Evolutionary conservation across 1,140 invertebrate species (phyloP), one percentile per base, ranked within the genome.

Genomic region (Drosophila eugracilis): DNA sequence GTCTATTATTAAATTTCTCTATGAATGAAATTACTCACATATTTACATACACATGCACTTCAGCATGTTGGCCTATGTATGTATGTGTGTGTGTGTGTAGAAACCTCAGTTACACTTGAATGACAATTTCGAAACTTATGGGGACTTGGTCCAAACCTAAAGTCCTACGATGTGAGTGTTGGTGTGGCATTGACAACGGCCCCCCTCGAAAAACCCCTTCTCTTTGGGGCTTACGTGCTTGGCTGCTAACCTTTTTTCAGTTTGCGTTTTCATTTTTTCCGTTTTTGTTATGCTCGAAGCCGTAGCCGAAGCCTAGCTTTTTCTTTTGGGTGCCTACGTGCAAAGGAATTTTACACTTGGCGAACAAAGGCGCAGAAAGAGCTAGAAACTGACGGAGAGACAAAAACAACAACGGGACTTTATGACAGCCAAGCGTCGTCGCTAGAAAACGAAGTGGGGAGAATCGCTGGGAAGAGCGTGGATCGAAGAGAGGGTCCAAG

Each of bases 341-440:
- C 80, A 77, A 85, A 85, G 80, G 80, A 85, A 85, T 85, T 81
- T 86, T 85, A 85, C 81, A 85, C 80, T 85, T 85, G 72, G 83
- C 77, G 65, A 78, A 78, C 76, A 79, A 79, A 75, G 73, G 71
- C 48, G 30, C 50, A 75, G 54, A 78, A 58, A 75, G 63, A 75
- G 74, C 34, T 60, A 78, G 59, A 77, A 73, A 63, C 60, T n/a
- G 34, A 47, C 24, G 47, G 44, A 59, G 42, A 45, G 32, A 34
- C 42, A 76, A 26, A 67, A 81, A 81, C 78, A 86, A 86, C 81
- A 85, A 85, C 81, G 81, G 81, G 81, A 85, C 81, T 88, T 85
- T 85, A 88, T 81, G 81, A 88, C 81, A 72, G 50, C 42, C 34
- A 49, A 72, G 70, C 75, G 74, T 83, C 74, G 73, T 77, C 58